These are phyloP conservation scores for Tamandua tetradactyla DNA, from an alignment of 2,797 vertebrate genomes.

Conservation along the genomic window DNA sequence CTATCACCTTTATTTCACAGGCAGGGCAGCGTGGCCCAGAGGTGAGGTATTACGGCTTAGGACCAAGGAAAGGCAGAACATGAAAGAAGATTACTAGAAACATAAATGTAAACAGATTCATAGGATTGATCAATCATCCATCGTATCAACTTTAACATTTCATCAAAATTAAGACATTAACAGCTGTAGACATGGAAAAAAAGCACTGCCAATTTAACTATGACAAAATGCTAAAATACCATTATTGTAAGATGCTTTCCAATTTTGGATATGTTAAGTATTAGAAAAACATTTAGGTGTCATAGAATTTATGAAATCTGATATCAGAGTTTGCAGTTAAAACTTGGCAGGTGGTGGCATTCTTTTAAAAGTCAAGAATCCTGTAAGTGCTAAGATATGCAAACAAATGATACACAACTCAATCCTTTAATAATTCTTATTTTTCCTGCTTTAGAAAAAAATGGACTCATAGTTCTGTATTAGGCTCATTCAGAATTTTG, in stretches of 20 bases:
- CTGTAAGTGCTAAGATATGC: background rate
- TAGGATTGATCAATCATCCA: background rate
- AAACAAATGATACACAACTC: background rate
- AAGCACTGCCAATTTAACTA: background rate
- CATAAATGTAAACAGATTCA: background rate
- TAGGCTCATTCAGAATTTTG: slow-evolving; percentile 10
- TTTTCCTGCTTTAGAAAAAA: background rate
- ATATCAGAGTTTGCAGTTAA: too few species aligned
- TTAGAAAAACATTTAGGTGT: background rate
- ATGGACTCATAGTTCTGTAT: background rate
- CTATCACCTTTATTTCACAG: background rate
- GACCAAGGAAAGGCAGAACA: background rate
- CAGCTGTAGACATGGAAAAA: background rate
- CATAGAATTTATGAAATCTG: background rate
- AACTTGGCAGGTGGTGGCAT: background rate
- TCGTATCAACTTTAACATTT: background rate
- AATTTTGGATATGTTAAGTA: background rate
- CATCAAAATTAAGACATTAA: background rate
- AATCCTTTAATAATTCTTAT: background rate
- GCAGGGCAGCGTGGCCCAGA: background rate
- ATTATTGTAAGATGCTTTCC: background rate
- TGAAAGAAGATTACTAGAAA: background rate
- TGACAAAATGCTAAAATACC: background rate
- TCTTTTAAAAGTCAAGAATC: slow-evolving; percentile 16
- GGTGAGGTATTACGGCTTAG: background rate